A percentile compares a stretch with the other conserved stretches of the same genome.
Conservation (phyloP, 2,797 vertebrate genomes). For the Vireo griseus region DNA sequence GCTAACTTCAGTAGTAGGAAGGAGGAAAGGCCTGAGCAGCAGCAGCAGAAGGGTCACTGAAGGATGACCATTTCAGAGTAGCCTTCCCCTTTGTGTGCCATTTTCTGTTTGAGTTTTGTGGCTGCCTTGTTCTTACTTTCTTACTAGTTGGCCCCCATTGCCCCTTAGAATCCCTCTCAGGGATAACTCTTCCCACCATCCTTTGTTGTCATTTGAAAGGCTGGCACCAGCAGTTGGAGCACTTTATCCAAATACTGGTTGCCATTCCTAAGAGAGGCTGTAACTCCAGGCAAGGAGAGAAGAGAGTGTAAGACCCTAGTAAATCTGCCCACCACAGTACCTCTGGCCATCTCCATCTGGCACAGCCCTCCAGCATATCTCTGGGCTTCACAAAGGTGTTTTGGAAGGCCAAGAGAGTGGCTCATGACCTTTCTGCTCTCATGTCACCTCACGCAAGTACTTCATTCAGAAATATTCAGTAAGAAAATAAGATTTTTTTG, state of each 20-base stretch:
- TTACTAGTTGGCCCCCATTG: background rate
- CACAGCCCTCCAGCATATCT: background rate
- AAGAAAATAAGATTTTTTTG: background rate
- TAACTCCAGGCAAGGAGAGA: background rate
- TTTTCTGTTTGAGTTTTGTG: fast-evolving
- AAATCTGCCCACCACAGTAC: background rate
- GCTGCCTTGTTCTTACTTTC: background rate
- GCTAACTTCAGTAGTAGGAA: background rate
- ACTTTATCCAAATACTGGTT: background rate
- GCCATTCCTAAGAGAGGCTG: background rate
- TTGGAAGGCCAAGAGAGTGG: background rate
- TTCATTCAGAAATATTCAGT: background rate
- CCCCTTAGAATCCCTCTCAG: background rate
- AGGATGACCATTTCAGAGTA: background rate
- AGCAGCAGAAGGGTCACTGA: background rate
- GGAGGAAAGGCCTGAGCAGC: background rate
- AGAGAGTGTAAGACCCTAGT: background rate
- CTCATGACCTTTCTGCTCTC: background rate
- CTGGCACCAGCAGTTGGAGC: background rate
- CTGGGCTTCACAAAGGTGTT: background rate
- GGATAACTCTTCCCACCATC: background rate
- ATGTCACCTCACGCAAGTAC: background rate
- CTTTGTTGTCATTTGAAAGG: fast-evolving
- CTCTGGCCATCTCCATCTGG: fast-evolving
- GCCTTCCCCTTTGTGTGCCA: background rate